These are phyloP conservation scores for Paracentrotus lividus DNA, from an alignment of 53 echinoderm and acorn worm genomes.

Conservation along the genomic window DNA sequence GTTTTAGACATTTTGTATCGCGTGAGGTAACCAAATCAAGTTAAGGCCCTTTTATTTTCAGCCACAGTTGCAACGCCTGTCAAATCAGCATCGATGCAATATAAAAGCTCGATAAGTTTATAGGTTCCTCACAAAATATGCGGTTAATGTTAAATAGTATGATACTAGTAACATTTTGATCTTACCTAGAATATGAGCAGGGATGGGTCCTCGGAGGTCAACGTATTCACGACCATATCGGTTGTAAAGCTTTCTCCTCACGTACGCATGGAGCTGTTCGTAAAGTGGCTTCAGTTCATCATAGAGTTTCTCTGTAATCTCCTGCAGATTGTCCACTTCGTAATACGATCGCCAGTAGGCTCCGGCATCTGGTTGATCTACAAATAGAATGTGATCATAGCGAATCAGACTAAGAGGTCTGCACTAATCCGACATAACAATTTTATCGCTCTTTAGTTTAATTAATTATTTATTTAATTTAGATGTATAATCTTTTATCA, in stretches of 20 bases:
- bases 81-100: too few species aligned
- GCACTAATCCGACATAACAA: background rate
- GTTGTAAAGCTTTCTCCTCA: constrained; percentile 86
- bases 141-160: too few species aligned
- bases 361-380: constrained; percentile 83
- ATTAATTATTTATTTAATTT: too few species aligned
- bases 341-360: constrained; percentile 96
- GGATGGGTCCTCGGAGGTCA: constrained; percentile 87
- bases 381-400: background rate
- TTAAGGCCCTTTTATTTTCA: too few species aligned
- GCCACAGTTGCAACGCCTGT: too few species aligned
- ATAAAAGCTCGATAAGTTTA: too few species aligned
- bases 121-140: too few species aligned
- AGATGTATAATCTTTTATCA: too few species aligned
- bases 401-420: background rate
- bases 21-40: too few species aligned
- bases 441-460: background rate
- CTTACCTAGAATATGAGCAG: constrained; percentile 91
- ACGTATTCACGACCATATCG: constrained; percentile 83
- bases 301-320: constrained; percentile 77
- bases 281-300: constrained; percentile 84
- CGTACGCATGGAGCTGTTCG: constrained; percentile 88
- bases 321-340: constrained; percentile 83
- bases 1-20: too few species aligned
- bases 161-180: background rate